Conservation (phyloP, 2,888 invertebrate genomes). For the Steromphala cineraria region DNA sequence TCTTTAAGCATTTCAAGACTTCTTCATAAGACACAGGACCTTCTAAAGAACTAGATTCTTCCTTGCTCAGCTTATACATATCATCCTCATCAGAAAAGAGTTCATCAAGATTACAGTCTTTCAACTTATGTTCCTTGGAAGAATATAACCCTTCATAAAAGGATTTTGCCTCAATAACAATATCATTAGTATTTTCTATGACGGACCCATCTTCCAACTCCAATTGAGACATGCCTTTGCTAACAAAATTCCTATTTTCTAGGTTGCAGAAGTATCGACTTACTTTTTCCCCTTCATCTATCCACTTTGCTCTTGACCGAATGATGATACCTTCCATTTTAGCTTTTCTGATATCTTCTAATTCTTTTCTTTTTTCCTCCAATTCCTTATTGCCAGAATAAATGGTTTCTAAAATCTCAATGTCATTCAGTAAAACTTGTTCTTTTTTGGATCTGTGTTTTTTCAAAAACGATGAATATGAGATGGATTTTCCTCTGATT, state of each 20-base stretch:
- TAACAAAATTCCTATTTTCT: constrained; percentile 1
- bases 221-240: neutral
- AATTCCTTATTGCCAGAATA: neutral
- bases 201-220: neutral
- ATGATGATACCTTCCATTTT: neutral
- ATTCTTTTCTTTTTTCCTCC: neutral
- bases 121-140: neutral
- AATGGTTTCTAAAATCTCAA: neutral
- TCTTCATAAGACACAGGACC: neutral
- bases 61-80: neutral
- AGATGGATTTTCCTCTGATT: constrained; percentile 28
- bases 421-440: neutral
- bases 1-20: neutral
- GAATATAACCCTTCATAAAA: neutral
- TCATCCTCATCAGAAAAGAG: too few relatives aligned
- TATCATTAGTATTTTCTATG: neutral
- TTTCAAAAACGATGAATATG: constrained; percentile 7
- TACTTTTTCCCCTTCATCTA: constrained; percentile 20
- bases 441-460: constrained; percentile 3
- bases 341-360: neutral
- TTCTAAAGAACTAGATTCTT: neutral
- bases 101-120: too few relatives aligned
- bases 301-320: constrained; percentile 7
- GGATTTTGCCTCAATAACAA: neutral
- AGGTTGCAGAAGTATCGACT: constrained; percentile 8